Evolutionary conservation across 2,888 invertebrate genomes (phyloP).

Genomic region (Axea sp.): DNA sequence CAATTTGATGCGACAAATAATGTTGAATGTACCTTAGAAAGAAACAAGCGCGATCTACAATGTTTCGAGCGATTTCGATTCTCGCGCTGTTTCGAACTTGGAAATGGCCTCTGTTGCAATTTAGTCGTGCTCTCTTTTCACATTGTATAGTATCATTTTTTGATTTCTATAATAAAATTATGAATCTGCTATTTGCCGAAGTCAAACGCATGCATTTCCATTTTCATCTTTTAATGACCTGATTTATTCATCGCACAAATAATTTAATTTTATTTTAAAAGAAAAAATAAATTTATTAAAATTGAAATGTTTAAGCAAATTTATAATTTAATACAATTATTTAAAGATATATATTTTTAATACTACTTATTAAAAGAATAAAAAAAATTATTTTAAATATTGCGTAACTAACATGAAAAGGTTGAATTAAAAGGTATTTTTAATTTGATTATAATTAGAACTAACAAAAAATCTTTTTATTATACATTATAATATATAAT

Average conservation of each 20-base stretch:
- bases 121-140: conserved; percentile 59
- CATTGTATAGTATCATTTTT: conserved; percentile 59
- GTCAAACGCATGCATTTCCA: conserved; percentile 40
- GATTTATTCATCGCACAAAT: not conserved
- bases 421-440: no score
- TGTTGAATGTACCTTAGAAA: conserved; percentile 44
- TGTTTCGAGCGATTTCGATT: conserved; percentile 28
- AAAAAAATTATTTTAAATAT: no score
- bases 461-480: no score
- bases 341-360: no score
- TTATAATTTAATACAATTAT: no score
- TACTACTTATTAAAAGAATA: no score
- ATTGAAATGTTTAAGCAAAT: no score
- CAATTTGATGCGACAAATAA: conserved; percentile 38
- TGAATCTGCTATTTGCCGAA: conserved; percentile 56
- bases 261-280: no score
- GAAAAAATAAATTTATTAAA: no score
- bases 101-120: conserved; percentile 57
- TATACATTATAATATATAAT: no score
- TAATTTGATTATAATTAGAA: no score
- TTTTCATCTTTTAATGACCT: conserved; percentile 33
- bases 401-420: no score
- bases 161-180: conserved; percentile 59
- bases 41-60: conserved; percentile 38
- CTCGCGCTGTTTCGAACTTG: conserved; percentile 48